Percentiles rank a stretch among this genome's conserved stretches.
These are phyloP conservation scores for Anabacerthia variegaticeps DNA, from an alignment of 2,797 vertebrate species.

Conservation along the genomic window DNA sequence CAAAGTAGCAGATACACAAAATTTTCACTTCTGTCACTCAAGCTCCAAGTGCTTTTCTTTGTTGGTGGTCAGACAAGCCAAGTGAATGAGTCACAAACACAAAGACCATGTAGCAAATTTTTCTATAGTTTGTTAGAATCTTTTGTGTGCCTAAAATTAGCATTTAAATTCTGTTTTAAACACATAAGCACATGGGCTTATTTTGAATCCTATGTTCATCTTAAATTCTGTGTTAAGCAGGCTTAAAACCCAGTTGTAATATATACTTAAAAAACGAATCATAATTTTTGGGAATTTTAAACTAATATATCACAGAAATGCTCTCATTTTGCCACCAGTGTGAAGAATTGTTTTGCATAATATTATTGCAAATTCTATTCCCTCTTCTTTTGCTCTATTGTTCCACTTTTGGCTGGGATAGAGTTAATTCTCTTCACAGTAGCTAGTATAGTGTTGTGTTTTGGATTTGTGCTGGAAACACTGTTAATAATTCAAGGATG, in stretches of 20 bases:
- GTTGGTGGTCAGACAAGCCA: not conserved
- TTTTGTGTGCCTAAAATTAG: not conserved
- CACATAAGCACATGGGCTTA: not conserved
- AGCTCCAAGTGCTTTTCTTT: not conserved
- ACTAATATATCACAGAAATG: not conserved
- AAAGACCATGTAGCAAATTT: not conserved
- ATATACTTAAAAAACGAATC: not conserved
- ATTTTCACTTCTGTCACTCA: not conserved
- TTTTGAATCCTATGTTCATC: not conserved
- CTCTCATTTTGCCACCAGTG: not conserved
- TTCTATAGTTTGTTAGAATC: not conserved
- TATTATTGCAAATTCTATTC: not conserved
- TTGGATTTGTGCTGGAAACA: not conserved
- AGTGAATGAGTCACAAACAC: not conserved
- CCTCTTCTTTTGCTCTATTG: not conserved
- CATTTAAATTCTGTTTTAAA: not conserved
- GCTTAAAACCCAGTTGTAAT: not conserved
- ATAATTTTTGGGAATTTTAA: not conserved
- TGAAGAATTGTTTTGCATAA: not conserved
- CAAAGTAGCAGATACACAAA: not conserved
- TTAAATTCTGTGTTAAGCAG: not conserved
- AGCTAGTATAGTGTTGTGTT: not conserved
- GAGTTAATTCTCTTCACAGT: not conserved
- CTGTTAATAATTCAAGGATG: not conserved
- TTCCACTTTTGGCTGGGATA: not conserved